These are phyloP conservation scores for Nansenia antarctica DNA, from an alignment of 2,113 vertebrate genomes.

Conservation along the genomic window DNA sequence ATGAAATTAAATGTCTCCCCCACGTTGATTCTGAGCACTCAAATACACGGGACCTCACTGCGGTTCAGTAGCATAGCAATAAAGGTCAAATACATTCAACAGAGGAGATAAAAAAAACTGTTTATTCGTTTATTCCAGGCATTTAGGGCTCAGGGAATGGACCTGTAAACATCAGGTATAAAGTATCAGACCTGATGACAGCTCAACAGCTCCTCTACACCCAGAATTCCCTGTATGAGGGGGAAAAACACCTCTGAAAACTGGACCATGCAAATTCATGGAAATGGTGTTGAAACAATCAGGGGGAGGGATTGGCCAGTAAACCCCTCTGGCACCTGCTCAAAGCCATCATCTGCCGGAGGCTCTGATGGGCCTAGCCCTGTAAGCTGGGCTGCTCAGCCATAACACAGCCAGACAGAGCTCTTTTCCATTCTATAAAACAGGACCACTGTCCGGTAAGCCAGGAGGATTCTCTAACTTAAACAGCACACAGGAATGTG, in stretches of 20 bases:
- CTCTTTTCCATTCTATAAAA: slow-evolving; percentile 28
- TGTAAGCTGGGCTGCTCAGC: neutral
- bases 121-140: slow-evolving; percentile 50
- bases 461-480: slow-evolving; percentile 28
- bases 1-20: no score
- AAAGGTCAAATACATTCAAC: slow-evolving; percentile 15
- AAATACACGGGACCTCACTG: neutral
- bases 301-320: neutral
- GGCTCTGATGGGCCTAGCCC: neutral
- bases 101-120: slow-evolving; percentile 22
- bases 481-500: slow-evolving; percentile 23
- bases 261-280: neutral
- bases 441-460: slow-evolving; percentile 18
- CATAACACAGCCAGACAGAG: neutral
- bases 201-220: slow-evolving; percentile 29
- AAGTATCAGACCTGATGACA: slow-evolving; percentile 45
- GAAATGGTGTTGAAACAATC: neutral
- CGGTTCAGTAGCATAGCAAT: neutral
- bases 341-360: neutral
- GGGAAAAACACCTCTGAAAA: slow-evolving; percentile 24
- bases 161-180: slow-evolving; percentile 42
- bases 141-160: slow-evolving; percentile 36
- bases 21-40: neutral
- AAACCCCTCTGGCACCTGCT: neutral
- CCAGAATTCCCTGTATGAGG: neutral